Evolutionary conservation across 1,140 invertebrate genomes (phyloP).

Genomic region (Listronotus oregonensis): DNA sequence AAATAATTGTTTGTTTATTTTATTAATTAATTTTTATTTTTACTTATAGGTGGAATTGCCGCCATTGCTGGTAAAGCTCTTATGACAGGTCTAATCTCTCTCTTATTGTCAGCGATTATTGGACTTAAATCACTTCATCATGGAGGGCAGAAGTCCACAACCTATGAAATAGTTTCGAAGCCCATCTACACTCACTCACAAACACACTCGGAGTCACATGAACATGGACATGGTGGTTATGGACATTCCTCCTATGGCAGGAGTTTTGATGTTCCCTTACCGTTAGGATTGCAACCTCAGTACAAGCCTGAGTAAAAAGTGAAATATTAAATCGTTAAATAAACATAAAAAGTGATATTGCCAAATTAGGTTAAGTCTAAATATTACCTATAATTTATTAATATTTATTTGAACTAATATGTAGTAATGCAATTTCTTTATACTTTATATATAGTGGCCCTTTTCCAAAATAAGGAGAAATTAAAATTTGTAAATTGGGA

Average conservation of each 20-base stretch:
- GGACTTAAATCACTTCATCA: constrained; percentile 72
- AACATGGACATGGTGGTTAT: constrained; percentile 63
- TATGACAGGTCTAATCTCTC: constrained; percentile 79
- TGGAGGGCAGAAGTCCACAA: constrained; percentile 73
- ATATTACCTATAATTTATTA: constrained; percentile 24
- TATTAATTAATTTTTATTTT: constrained; percentile 3
- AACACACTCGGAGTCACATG: constrained; percentile 71
- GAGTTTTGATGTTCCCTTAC: constrained; percentile 53
- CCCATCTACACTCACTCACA: constrained; percentile 75
- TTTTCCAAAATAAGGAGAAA: too few species aligned
- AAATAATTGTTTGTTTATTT: too few species aligned
- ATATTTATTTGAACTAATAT: constrained; percentile 24
- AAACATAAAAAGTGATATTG: constrained; percentile 15
- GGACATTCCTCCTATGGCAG: constrained; percentile 63
- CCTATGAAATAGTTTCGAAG: constrained; percentile 83
- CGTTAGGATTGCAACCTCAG: constrained; percentile 48
- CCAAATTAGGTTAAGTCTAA: constrained; percentile 9
- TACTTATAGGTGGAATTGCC: constrained; percentile 70
- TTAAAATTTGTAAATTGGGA: too few species aligned
- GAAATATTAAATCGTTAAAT: not conserved
- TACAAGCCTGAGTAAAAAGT: constrained; percentile 42
- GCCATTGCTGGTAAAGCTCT: constrained; percentile 80
- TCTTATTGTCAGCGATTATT: constrained; percentile 76
- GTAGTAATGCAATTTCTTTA: too few species aligned
- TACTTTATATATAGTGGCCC: too few species aligned